Evolutionary conservation across 2,888 invertebrate species (phyloP).

Genomic region (Physocephala rufipes): DNA sequence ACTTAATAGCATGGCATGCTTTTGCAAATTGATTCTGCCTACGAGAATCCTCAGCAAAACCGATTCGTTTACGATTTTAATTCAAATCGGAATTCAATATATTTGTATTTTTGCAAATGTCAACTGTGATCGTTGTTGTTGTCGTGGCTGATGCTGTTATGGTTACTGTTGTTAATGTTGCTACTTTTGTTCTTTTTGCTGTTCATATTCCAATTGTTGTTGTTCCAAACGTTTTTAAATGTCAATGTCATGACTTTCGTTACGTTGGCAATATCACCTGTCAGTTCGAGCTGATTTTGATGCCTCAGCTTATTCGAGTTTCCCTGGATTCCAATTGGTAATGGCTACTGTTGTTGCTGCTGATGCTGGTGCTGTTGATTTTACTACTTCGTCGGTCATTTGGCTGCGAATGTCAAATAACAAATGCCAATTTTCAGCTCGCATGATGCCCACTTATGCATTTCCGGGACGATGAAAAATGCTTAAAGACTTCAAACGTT

Average conservation of each 20-base stretch:
- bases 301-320: too few species aligned
- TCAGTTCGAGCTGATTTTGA: too few species aligned
- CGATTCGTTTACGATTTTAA: neutral
- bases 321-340: too few species aligned
- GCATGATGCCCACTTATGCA: slow-evolving; percentile 47
- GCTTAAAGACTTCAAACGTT: slow-evolving; percentile 36
- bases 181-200: too few species aligned
- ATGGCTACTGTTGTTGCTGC: slow-evolving; percentile 5
- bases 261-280: too few species aligned
- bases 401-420: slow-evolving; percentile 46
- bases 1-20: neutral
- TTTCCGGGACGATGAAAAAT: slow-evolving; percentile 47
- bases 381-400: slow-evolving; percentile 9
- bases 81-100: slow-evolving; percentile 5
- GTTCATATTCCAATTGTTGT: too few species aligned
- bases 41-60: slow-evolving; percentile 11
- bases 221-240: too few species aligned
- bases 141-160: too few species aligned
- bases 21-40: neutral
- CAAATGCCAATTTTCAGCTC: slow-evolving; percentile 47
- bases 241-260: too few species aligned
- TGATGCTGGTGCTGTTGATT: slow-evolving; percentile 4
- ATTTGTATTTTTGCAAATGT: slow-evolving; percentile 12
- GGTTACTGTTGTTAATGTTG: too few species aligned
- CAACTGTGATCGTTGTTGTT: neutral